Percentiles rank a stretch among this genome's conserved stretches.
Conservation (phyloP, 1,140 invertebrate genomes). For the Conus betulinus region DNA sequence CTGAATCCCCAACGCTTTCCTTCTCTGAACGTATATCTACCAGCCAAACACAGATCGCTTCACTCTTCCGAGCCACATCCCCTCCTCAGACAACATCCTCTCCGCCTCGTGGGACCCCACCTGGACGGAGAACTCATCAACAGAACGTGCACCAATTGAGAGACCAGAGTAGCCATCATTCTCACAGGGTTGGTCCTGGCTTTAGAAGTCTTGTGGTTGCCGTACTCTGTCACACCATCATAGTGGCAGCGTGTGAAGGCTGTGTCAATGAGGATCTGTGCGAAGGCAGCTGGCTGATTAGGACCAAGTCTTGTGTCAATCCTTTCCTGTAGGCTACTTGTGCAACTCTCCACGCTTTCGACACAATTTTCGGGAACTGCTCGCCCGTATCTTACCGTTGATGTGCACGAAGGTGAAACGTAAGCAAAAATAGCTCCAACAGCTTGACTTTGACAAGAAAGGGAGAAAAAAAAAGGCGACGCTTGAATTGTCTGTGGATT, state of each 20-base stretch:
- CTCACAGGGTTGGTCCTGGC: constrained; percentile 45
- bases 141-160: neutral
- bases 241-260: constrained; percentile 54
- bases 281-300: constrained; percentile 63
- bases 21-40: neutral
- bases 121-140: neutral
- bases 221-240: constrained; percentile 57
- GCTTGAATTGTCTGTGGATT: no score
- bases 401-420: no score
- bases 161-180: neutral
- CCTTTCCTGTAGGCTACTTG: constrained; percentile 68
- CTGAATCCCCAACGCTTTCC: no score
- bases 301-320: constrained; percentile 65
- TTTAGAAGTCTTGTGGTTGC: constrained; percentile 56
- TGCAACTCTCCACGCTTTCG: constrained; percentile 52
- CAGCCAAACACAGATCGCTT: neutral
- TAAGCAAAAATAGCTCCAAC: no score
- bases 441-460: no score
- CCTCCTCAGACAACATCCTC: no score
- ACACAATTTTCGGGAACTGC: constrained; percentile 48
- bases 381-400: constrained; percentile 15
- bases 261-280: constrained; percentile 53
- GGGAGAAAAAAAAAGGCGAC: no score
- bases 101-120: neutral
- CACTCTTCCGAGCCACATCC: neutral